Evolutionary conservation across 2,113 vertebrate species (phyloP), one percentile per base, ranked within the genome.

Genomic region (Laterallus jamaicensis): DNA sequence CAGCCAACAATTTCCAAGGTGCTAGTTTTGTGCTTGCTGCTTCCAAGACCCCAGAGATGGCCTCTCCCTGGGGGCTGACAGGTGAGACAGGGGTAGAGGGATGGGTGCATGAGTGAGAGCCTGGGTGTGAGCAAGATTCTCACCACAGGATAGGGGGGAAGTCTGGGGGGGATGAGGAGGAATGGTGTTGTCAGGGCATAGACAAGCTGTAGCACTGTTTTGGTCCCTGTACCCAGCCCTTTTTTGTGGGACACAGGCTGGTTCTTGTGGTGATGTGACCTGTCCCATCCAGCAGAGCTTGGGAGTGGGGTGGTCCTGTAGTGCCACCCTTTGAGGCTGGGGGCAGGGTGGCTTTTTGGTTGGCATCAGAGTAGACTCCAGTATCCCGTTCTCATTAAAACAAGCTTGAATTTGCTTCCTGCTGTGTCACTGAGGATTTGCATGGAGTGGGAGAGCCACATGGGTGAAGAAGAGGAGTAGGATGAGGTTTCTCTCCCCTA

Each of bases 61-160:
- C 28, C 29, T 66, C 18, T 87, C 14, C 50, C 37, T 1, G 2
- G 44, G 44, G 50, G 22, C 50, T 67, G 50, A 28, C 20, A 22
- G 63, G 15, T 2, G 6, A 73, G 56, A 44, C n/a, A 31, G 37
- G 50, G 70, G 24, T 73, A 39, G 19, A 76, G 52, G 52, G 56
- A 40, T 6, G 7, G 2, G 0, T 56, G 54, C 44, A 10, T 0
- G 1, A 47, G 70, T 15, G 14, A 83, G 29, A 69, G 5, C 15
- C 0, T 3, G 35, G 0, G 0, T 55, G 56, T 42, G 69, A 42
- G 69, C 0, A 1, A 90, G 20, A 62, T 62, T 54, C 60, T 87
- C 73, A 14, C 19, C 28, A 0, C 2, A 16, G 40, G 8, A 20
- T 9, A 39, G 31, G 8, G 16, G 44, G 58, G 24, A 85, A 62